Base-by-base conservation (phyloP, 2,113 vertebrate species). In the Oncorhynchus clarkii region DNA sequence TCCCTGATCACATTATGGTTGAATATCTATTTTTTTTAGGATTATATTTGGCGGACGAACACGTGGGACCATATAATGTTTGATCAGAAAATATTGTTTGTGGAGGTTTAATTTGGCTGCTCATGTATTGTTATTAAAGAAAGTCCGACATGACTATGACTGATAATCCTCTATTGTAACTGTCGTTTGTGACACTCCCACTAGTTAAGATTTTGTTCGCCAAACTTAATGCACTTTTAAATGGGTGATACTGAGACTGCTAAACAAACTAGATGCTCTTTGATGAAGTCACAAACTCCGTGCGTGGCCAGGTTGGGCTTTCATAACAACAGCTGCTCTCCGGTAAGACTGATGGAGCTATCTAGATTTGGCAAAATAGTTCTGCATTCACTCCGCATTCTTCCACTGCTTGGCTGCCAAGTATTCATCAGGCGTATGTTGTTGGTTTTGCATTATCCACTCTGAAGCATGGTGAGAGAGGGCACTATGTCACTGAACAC, bases 331-430 rank as follows among this genome's bases (percentile, higher is more conserved):
- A 2, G 48, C 72, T 78, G 39, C 11, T 45, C 26, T 80, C 34
- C 73, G 65, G 20, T 67, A 20, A 70, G 73, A 66, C 1, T n/a
- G 14, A 48, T 64, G 71, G 29, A 51, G 31, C 51, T 0, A 48
- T 20, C 4, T 5, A 16, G 67, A 82, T 39, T 39, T 0, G 82
- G 80, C 4, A 1, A 76, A 85, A 88, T 27, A 6, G 88, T 84
- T 86, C 16, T 20, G 20, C 72, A 60, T 22, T 71, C 29, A 27
- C 2, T 54, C 20, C 16, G 60, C 81, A 81, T 87, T 84, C 71
- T 84, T 85, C 81, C 72, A 62, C 59, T 65, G 59, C 4, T 13
- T 3, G 18, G 60, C 27, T 62, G 74, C 39, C 1, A 1, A 68
- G 22, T 65, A 54, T 1, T 64, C 72, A 27, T 11, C 1, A 1